Evolutionary conservation across 2,113 vertebrate species (phyloP).

Genomic region (Rostratula benghalensis): DNA sequence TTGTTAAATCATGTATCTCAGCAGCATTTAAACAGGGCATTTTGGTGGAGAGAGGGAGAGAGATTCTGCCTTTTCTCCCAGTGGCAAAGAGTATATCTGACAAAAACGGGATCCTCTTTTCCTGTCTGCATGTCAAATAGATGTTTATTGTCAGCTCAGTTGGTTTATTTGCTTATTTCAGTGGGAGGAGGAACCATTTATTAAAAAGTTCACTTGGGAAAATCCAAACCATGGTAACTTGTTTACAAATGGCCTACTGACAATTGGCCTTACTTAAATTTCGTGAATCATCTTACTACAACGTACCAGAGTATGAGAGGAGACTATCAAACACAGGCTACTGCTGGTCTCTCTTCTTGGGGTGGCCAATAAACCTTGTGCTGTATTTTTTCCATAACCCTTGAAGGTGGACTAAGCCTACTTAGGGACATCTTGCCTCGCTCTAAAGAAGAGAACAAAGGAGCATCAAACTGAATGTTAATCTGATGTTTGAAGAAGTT

Average conservation of each 20-base stretch:
- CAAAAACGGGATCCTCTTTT: neutral
- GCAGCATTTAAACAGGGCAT: neutral
- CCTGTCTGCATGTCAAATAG: neutral
- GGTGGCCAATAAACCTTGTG: neutral
- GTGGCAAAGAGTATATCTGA: neutral
- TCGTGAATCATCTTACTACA: neutral
- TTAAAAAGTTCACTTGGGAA: neutral
- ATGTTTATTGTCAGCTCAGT: neutral
- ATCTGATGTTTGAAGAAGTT: neutral
- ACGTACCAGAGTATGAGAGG: neutral
- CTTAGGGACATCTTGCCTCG: neutral
- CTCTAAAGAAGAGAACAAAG: neutral
- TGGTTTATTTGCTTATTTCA: constrained; percentile 9
- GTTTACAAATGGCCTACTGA: neutral
- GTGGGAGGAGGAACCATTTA: neutral
- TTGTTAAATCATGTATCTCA: neutral
- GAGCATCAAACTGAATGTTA: neutral
- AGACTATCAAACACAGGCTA: neutral
- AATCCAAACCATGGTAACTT: neutral
- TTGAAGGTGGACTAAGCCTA: neutral
- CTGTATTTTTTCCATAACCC: neutral
- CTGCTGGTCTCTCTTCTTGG: neutral
- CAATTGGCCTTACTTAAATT: neutral
- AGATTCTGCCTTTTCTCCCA: neutral
- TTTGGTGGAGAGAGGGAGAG: neutral